Percentiles rank a stretch among this genome's conserved stretches.
Evolutionary conservation across 2,888 invertebrate species (phyloP).

Genomic region (Physocephala rufipes): DNA sequence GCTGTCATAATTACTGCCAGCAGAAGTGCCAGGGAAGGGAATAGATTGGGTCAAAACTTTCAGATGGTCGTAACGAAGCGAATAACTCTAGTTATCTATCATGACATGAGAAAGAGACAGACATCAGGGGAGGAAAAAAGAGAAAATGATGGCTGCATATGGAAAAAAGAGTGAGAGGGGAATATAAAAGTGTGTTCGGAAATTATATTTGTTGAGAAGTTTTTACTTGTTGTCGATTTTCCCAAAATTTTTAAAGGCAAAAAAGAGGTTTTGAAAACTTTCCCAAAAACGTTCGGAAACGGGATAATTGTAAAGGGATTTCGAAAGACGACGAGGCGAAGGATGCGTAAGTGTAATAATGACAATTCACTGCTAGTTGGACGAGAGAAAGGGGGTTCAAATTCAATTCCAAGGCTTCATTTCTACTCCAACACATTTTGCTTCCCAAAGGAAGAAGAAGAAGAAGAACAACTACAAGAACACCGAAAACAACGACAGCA

Average conservation of each 20-base stretch:
- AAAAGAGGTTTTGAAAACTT: no score
- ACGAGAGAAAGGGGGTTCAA: no score
- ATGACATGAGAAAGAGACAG: neutral
- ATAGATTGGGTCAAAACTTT: no score
- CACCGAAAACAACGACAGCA: neutral
- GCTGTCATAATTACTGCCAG: slow-evolving; percentile 41
- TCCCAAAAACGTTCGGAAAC: neutral
- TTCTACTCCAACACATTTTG: no score
- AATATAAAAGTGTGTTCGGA: slow-evolving; percentile 7
- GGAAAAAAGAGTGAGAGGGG: slow-evolving; percentile 13
- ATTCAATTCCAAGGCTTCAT: no score
- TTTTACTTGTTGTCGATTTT: slow-evolving; percentile 5
- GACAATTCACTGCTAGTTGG: no score
- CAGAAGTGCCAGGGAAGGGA: neutral
- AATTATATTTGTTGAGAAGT: neutral
- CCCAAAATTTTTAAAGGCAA: no score
- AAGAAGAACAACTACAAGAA: no score
- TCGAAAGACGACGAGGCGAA: neutral
- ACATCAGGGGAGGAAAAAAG: slow-evolving; percentile 1
- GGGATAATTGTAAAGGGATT: neutral
- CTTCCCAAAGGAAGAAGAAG: no score
- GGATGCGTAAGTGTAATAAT: neutral
- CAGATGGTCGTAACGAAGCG: no score
- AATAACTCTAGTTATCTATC: no score
- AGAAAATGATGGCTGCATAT: slow-evolving; percentile 4